phyloP scores from a whole-genome alignment of 2,113 vertebrate genomes.

The Callospermophilus lateralis region DNA sequence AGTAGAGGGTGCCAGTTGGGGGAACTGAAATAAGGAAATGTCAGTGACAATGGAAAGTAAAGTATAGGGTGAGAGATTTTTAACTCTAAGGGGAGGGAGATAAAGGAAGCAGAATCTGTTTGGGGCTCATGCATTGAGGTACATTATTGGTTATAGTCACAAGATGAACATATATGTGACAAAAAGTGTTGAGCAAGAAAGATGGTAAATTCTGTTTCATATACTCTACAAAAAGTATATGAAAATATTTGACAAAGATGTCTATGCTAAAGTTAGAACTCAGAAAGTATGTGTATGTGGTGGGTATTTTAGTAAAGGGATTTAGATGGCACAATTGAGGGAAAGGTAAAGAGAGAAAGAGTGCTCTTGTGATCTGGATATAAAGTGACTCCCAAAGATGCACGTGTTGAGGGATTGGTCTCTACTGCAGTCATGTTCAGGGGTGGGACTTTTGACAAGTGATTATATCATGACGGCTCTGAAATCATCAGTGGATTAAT shows the following conservation, averaged over 20 bases:
- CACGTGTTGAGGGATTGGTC: no score
- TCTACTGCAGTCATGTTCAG: no score
- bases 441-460: no score
- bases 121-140: fast-evolving
- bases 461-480: no score
- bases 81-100: background rate
- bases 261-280: background rate
- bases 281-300: background rate
- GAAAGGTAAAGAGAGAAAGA: background rate
- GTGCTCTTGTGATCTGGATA: no score
- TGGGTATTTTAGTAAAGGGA: background rate
- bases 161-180: background rate
- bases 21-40: background rate
- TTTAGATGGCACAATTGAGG: background rate
- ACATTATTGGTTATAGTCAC: background rate
- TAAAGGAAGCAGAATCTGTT: background rate
- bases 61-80: background rate
- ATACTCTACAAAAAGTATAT: background rate
- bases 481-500: no score
- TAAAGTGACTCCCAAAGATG: no score
- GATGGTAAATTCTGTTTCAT: background rate
- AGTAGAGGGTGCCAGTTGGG: no score
- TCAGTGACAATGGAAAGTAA: background rate
- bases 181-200: background rate
- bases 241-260: background rate